Evolutionary conservation across 2,797 vertebrate genomes (phyloP).

Genomic region (Bovichtus variegatus): DNA sequence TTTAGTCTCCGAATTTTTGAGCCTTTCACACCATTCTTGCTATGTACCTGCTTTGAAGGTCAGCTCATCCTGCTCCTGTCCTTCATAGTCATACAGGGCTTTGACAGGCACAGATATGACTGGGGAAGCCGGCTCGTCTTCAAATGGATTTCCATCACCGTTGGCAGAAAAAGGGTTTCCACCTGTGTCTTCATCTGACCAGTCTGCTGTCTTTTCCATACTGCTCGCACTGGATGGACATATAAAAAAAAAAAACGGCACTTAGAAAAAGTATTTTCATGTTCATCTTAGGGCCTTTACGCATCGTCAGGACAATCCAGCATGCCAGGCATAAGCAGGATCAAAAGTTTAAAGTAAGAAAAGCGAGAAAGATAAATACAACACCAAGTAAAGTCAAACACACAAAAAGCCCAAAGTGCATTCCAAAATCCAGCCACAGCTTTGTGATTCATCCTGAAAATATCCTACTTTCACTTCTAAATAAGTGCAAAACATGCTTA

Average conservation of each 20-base stretch:
- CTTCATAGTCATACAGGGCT: conserved; percentile 96
- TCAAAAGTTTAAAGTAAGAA: conserved; percentile 42
- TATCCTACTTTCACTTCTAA: conserved; percentile 2
- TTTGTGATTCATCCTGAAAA: conserved; percentile 43
- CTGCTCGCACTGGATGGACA: conserved; percentile 87
- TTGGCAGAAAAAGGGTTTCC: conserved; percentile 93
- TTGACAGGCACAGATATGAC: conserved; percentile 89
- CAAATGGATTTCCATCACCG: conserved; percentile 95
- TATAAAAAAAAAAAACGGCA: conserved; percentile 9
- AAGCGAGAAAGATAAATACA: conserved; percentile 36
- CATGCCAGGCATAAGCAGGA: conserved; percentile 58
- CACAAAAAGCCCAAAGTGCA: conserved; percentile 40
- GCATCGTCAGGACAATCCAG: conserved; percentile 32
- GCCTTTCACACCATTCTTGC: neutral
- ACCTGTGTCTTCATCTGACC: conserved; percentile 93
- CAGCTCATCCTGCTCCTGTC: conserved; percentile 97
- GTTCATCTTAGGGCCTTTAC: neutral
- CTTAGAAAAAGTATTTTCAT: conserved; percentile 19
- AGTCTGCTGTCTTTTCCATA: conserved; percentile 92
- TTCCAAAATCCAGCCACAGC: conserved; percentile 16
- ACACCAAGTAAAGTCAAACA: conserved; percentile 40
- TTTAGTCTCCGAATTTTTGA: no score
- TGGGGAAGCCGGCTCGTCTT: conserved; percentile 87
- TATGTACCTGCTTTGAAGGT: conserved; percentile 94
- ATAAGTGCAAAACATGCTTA: conserved; percentile 49